Percentiles rank a stretch among this genome's conserved stretches.
Conservation (phyloP, 2,888 invertebrate genomes). For the Patella pellucida region DNA sequence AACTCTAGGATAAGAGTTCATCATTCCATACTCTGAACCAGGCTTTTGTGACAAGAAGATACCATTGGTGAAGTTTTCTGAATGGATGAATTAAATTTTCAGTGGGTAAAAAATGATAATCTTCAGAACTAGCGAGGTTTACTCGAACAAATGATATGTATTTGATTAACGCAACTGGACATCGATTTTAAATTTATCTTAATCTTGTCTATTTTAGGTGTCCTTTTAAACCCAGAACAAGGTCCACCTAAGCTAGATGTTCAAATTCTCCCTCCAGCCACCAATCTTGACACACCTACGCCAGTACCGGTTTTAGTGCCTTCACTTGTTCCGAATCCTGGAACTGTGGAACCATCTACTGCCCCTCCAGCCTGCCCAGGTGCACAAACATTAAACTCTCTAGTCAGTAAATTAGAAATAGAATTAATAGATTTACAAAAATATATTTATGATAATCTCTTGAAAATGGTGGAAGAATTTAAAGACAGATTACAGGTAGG, state of each 20-base stretch:
- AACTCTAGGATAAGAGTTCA: too few relatives aligned
- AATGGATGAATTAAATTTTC: too few relatives aligned
- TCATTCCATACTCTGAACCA: too few relatives aligned
- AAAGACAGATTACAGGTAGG: slow-evolving; percentile 37
- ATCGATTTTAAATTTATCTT: not conserved
- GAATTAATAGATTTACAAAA: slow-evolving; percentile 26
- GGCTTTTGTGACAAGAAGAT: too few relatives aligned
- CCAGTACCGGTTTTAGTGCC: slow-evolving; percentile 59
- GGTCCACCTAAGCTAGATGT: slow-evolving; percentile 42
- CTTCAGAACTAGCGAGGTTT: too few relatives aligned
- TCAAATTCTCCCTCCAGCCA: slow-evolving; percentile 52
- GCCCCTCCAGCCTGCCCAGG: slow-evolving; percentile 21
- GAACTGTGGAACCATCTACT: slow-evolving; percentile 17
- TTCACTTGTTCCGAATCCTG: slow-evolving; percentile 37
- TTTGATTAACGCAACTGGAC: not conserved
- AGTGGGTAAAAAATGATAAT: too few relatives aligned
- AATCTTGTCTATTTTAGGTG: slow-evolving; percentile 16
- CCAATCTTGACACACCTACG: slow-evolving; percentile 47
- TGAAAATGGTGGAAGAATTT: slow-evolving; percentile 30
- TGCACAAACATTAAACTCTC: slow-evolving; percentile 4
- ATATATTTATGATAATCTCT: slow-evolving; percentile 34
- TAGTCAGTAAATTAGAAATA: slow-evolving; percentile 21
- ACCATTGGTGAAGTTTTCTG: not conserved
- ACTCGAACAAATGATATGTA: too few relatives aligned
- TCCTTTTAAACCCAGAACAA: slow-evolving; percentile 39